Evolutionary conservation across 2,797 vertebrate species (phyloP).

Genomic region (Cetoscarus ocellatus): DNA sequence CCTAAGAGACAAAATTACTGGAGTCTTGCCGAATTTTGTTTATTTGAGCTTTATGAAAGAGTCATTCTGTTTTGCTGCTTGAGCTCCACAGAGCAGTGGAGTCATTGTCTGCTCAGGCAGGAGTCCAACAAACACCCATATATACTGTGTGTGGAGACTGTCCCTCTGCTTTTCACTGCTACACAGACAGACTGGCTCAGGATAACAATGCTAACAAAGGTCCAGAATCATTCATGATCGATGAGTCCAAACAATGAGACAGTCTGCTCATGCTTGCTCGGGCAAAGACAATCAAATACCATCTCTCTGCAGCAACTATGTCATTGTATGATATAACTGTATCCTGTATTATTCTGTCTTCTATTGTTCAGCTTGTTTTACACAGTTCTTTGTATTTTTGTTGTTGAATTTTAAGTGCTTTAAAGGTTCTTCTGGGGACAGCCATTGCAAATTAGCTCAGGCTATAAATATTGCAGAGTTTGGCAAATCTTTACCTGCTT

Average conservation of each 20-base stretch:
- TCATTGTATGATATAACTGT: no score
- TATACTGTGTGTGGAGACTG: slow-evolving; percentile 17
- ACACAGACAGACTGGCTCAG: neutral
- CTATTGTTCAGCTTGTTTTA: no score
- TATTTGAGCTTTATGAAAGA: slow-evolving; percentile 58
- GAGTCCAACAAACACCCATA: slow-evolving; percentile 39
- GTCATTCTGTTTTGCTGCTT: slow-evolving; percentile 54
- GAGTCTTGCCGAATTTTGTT: slow-evolving; percentile 34
- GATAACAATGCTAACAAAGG: slow-evolving; percentile 27
- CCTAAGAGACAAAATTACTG: slow-evolving; percentile 30
- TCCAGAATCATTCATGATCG: slow-evolving; percentile 26
- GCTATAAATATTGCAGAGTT: no score
- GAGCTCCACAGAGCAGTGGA: slow-evolving; percentile 34
- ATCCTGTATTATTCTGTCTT: no score
- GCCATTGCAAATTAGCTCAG: no score
- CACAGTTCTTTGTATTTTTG: no score
- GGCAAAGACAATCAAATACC: neutral
- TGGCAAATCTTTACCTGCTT: no score
- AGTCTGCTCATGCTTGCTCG: slow-evolving; percentile 1
- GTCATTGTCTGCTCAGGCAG: slow-evolving; percentile 21
- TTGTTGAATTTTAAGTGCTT: no score
- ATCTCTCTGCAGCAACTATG: no score
- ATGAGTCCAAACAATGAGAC: slow-evolving; percentile 34
- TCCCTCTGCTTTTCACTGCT: slow-evolving; percentile 27
- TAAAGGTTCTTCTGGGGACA: no score